Conservation (phyloP, 2,113 vertebrate species). For the Cyphomyrus plagiostoma region DNA sequence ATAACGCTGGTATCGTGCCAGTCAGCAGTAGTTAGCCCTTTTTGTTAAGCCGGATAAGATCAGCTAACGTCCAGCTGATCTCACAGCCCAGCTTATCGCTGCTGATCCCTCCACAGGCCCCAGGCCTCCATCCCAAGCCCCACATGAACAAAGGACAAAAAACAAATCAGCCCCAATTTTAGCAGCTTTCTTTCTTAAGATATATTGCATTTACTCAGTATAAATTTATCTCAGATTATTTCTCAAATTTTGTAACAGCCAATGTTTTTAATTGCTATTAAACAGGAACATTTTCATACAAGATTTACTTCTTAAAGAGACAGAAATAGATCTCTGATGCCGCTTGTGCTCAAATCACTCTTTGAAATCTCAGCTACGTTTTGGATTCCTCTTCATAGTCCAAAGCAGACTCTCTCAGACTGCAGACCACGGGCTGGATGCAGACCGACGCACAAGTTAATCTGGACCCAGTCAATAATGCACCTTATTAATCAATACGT, state of each 20-base stretch:
- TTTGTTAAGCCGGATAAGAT: not conserved
- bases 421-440: no score
- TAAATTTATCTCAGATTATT: no score
- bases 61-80: not conserved
- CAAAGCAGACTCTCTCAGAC: not conserved
- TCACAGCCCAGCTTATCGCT: not conserved
- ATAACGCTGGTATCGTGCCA: not conserved
- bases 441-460: no score
- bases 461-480: no score
- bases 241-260: no score
- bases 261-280: no score
- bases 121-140: not conserved
- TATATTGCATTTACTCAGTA: not conserved
- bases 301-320: not conserved
- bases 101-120: no score
- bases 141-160: not conserved
- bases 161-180: not conserved
- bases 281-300: conserved; percentile 38
- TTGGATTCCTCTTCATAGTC: not conserved
- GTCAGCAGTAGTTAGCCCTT: not conserved
- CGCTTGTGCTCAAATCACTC: not conserved
- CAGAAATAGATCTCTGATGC: not conserved
- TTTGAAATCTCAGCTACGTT: not conserved
- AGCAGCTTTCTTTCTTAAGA: not conserved
- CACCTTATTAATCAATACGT: no score